A percentile compares a stretch with the other conserved stretches of the same genome.
Evolutionary conservation across 2,888 invertebrate species (phyloP).

Genomic region (Athalia rosae): DNA sequence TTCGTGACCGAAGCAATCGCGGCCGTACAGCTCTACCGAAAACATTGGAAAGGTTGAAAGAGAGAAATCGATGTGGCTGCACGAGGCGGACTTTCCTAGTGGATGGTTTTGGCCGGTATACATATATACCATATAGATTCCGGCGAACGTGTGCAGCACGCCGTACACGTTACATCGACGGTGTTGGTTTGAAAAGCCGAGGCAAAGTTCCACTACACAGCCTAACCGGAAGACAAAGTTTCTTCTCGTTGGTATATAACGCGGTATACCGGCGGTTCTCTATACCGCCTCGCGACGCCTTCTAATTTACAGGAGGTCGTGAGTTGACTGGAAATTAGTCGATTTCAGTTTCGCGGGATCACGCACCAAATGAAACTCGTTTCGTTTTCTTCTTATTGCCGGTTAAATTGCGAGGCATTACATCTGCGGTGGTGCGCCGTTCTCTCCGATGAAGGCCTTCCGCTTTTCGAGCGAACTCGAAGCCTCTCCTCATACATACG

Average conservation of each 20-base stretch:
- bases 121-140: not conserved
- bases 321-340: slow-evolving; percentile 38
- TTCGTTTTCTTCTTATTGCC: slow-evolving; percentile 24
- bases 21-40: slow-evolving; percentile 22
- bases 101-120: not conserved
- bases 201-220: slow-evolving; percentile 25
- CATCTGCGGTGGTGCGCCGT: not conserved
- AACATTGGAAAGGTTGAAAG: slow-evolving; percentile 26
- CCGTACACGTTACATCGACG: not conserved
- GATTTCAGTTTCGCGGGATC: slow-evolving; percentile 28
- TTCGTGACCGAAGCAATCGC: slow-evolving; percentile 41
- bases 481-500: no score
- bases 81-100: not conserved
- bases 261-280: no score
- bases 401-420: slow-evolving; percentile 14
- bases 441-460: no score
- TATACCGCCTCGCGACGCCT: slow-evolving; percentile 12
- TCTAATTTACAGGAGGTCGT: slow-evolving; percentile 40
- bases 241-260: slow-evolving; percentile 24
- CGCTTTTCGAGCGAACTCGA: no score
- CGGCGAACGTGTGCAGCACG: not conserved
- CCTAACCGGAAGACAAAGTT: slow-evolving; percentile 31
- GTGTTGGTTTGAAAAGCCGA: slow-evolving; percentile 11
- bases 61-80: slow-evolving; percentile 30
- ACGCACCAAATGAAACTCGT: slow-evolving; percentile 32